Base-by-base conservation (phyloP, 2,113 vertebrate genomes). In the Crypturellus undulatus region DNA sequence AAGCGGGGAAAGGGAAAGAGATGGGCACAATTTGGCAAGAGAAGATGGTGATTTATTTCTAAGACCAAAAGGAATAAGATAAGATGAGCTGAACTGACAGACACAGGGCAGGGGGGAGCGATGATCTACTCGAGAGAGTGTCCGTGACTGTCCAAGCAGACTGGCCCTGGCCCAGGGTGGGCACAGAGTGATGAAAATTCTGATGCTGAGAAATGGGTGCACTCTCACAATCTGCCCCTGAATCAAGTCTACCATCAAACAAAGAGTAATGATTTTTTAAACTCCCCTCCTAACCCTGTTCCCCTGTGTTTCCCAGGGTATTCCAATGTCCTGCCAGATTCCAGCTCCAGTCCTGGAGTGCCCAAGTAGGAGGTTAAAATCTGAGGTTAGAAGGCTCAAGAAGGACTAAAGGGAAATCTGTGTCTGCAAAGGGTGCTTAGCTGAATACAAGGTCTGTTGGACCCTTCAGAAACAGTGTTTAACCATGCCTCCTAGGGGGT, bases 21-120 rank as follows among this genome's bases (percentile, higher is more conserved):
- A 4, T 3, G 22, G 70, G 17, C 12, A 30, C 5, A 1, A 4
- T 16, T 13, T 34, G 11, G 26, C 32, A n/a, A 25, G 17, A 8
- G 14, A 67, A 73, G 54, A 32, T 32, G 54, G 54, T 58, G 54
- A 58, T 58, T 56, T 58, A 18, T 58, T 58, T 58, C 54, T 58
- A 9, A 25, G n/a, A 26, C 24, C 15, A 51, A 28, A 5, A 56
- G 68, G 47, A 12, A 43, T 47, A 34, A 49, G n/a, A 84, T 21
- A 12, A 51, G 13, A 15, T 19, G 38, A 68, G 45, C 16, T 49
- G 43, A 47, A 12, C 38, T 49, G 21, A 18, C 34, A 18, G 21
- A 42, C 40, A 54, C 28, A 32, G 30, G 54, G 30, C 28, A 18
- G 54, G 18, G 54, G 30, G 54, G 16, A 58, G 32, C 9, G 16